phyloP scores from a whole-genome alignment of 2,113 vertebrate species.

The Anthoscopus minutus region DNA sequence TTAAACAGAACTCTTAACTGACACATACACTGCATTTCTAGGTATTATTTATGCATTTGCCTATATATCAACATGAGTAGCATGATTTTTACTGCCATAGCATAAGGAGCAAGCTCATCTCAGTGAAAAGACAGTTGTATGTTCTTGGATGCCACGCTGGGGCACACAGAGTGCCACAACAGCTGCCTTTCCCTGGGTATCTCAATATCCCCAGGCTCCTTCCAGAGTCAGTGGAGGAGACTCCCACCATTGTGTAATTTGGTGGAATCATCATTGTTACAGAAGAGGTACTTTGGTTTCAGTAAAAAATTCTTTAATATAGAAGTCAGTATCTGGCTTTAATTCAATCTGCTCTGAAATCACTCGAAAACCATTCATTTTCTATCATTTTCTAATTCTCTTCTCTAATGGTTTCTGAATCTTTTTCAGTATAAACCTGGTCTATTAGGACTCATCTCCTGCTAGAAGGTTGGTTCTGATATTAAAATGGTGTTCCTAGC shows the following conservation, averaged over 20 bases:
- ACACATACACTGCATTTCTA: not conserved
- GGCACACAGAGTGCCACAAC: not conserved
- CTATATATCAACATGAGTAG: not conserved
- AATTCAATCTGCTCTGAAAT: not conserved
- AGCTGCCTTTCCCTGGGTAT: not conserved
- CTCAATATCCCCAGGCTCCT: not conserved
- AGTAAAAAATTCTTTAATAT: not conserved
- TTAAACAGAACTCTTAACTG: not conserved
- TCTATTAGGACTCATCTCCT: not conserved
- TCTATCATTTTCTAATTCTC: not conserved
- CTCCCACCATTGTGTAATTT: not conserved
- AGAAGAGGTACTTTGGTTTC: not conserved
- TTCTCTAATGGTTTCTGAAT: not conserved
- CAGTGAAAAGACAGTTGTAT: not conserved
- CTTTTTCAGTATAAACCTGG: not conserved
- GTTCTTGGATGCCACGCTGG: not conserved
- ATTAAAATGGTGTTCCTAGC: not conserved
- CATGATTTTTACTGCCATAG: not conserved
- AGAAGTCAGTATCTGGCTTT: not conserved
- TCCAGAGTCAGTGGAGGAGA: not conserved
- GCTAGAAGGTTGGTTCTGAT: not conserved
- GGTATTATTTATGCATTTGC: not conserved
- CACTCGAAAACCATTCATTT: not conserved
- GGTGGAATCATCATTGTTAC: not conserved
- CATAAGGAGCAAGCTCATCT: not conserved